Evolutionary conservation across 2,888 invertebrate species (phyloP).

Genomic region (Sycophila texana): DNA sequence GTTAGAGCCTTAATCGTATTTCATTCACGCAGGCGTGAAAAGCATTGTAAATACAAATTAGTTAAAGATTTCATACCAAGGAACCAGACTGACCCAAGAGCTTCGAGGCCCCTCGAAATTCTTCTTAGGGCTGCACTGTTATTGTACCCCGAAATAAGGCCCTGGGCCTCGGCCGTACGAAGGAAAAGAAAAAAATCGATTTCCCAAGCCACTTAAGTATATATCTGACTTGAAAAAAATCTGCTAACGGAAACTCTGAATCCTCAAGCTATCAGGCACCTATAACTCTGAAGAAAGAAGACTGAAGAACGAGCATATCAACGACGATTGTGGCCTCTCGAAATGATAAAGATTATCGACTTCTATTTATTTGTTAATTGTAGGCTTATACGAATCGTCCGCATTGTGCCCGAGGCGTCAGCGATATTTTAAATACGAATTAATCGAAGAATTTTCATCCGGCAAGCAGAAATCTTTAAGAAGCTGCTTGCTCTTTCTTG

Average conservation of each 20-base stretch:
- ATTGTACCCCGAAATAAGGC: too few relatives aligned
- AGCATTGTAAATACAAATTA: constrained; percentile 74
- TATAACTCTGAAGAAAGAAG: constrained; percentile 58
- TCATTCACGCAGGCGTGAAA: constrained; percentile 67
- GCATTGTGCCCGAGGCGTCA: constrained; percentile 66
- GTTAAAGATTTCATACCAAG: constrained; percentile 71
- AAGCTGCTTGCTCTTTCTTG: neutral
- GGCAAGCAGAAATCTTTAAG: constrained; percentile 61
- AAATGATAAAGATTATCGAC: constrained; percentile 8
- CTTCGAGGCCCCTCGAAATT: constrained; percentile 51
- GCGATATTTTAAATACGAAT: constrained; percentile 73
- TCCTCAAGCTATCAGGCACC: constrained; percentile 66
- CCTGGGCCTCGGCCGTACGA: neutral
- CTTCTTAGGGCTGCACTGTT: constrained; percentile 24
- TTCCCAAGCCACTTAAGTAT: neutral
- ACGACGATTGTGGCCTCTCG: neutral
- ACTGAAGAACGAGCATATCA: neutral
- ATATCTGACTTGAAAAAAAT: neutral
- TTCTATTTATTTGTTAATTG: constrained; percentile 40
- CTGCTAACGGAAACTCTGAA: constrained; percentile 69
- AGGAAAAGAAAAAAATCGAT: constrained; percentile 28
- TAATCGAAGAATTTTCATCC: constrained; percentile 68
- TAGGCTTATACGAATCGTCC: constrained; percentile 25
- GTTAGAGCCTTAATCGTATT: constrained; percentile 55
- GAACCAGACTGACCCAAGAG: constrained; percentile 63